Conservation (phyloP, 2,113 vertebrate species). For the Chauna torquata region DNA sequence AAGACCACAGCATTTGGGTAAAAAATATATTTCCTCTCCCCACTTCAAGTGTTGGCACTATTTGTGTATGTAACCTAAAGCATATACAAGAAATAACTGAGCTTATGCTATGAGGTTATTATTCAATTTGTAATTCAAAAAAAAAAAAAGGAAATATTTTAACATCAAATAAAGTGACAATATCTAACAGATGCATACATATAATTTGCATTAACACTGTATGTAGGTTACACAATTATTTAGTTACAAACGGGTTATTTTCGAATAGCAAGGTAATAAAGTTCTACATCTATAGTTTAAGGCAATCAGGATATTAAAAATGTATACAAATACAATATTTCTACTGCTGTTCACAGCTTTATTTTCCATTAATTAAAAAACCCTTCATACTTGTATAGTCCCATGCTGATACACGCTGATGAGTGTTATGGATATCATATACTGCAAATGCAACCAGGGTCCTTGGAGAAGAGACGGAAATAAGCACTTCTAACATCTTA, state of each 20-base stretch:
- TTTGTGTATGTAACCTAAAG: slow-evolving; percentile 41
- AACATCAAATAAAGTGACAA: slow-evolving; percentile 74
- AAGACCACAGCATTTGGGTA: slow-evolving; percentile 56
- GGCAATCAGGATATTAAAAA: slow-evolving; percentile 78
- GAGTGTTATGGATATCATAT: neutral
- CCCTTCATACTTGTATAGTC: slow-evolving; percentile 67
- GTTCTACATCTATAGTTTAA: slow-evolving; percentile 79
- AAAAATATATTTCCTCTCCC: slow-evolving; percentile 77
- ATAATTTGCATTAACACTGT: slow-evolving; percentile 73
- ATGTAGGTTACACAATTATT: slow-evolving; percentile 71
- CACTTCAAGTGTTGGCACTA: slow-evolving; percentile 48
- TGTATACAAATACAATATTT: slow-evolving; percentile 74
- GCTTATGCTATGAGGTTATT: slow-evolving; percentile 26
- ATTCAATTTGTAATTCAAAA: slow-evolving; percentile 65
- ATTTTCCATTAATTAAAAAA: slow-evolving; percentile 69
- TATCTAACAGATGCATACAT: slow-evolving; percentile 74
- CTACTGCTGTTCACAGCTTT: slow-evolving; percentile 84
- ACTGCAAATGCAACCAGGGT: slow-evolving; percentile 2
- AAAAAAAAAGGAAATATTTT: slow-evolving; percentile 37
- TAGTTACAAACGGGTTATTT: slow-evolving; percentile 75
- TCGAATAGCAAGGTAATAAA: slow-evolving; percentile 74
- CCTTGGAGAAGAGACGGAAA: neutral
- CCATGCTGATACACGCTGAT: neutral
- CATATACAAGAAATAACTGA: slow-evolving; percentile 42
- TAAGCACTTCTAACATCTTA: neutral